Evolutionary conservation across 2,888 invertebrate species (phyloP).

Genomic region (Tetragonisca angustula): DNA sequence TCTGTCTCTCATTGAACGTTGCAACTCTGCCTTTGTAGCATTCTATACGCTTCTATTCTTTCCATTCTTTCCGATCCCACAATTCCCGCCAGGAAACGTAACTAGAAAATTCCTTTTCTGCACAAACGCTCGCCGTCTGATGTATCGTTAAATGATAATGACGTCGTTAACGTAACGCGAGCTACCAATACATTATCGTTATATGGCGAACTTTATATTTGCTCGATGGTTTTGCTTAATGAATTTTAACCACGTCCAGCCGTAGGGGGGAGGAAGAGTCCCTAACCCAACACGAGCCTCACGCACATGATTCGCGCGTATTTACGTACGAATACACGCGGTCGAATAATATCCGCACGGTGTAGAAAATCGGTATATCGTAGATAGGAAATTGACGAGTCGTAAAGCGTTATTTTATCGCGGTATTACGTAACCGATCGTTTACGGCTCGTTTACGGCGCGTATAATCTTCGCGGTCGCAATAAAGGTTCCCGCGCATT

Average conservation of each 20-base stretch:
- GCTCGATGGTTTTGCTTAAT: background rate
- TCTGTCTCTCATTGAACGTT: background rate
- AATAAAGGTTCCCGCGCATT: conserved; percentile 18
- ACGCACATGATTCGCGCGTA: background rate
- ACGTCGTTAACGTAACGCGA: background rate
- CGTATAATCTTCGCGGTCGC: conserved; percentile 29
- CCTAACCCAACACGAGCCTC: background rate
- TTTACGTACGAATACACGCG: background rate
- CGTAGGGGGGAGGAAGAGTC: background rate
- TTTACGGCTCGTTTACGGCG: conserved; percentile 32
- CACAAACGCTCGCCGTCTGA: background rate
- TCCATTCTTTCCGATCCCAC: background rate
- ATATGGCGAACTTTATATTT: background rate
- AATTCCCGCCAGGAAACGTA: background rate
- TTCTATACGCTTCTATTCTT: background rate
- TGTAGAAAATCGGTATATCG: conserved; percentile 4
- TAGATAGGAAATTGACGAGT: background rate
- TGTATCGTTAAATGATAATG: background rate
- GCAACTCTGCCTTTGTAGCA: background rate
- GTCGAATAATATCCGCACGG: background rate
- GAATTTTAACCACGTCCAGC: background rate
- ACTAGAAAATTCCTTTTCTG: background rate
- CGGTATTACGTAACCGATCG: conserved; percentile 39
- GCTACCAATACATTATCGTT: background rate
- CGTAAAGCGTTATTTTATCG: conserved; percentile 19